Percentiles rank a stretch among this genome's conserved stretches.
These are phyloP conservation scores for Sylvicola fuscatus DNA, from an alignment of 2,888 invertebrate genomes.

Conservation along the genomic window DNA sequence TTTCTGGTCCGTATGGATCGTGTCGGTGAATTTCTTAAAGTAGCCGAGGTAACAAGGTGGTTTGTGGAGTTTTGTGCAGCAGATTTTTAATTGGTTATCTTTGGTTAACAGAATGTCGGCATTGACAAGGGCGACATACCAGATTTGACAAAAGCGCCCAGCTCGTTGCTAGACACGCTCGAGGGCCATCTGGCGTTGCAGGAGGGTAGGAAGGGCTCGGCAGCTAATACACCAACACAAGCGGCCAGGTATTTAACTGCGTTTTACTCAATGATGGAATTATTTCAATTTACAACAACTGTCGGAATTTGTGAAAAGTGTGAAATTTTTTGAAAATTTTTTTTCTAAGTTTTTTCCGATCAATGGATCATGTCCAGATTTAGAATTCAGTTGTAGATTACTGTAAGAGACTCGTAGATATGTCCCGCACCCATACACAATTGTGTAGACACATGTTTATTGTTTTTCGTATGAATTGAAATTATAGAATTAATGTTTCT, in stretches of 20 bases:
- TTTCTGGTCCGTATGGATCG: conserved; percentile 97
- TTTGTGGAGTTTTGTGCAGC: neutral
- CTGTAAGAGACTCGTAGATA: too few species aligned
- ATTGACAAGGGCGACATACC: conserved; percentile 98
- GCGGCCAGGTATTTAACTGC: conserved; percentile 43
- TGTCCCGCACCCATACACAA: too few species aligned
- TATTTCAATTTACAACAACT: too few species aligned
- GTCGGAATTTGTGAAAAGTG: too few species aligned
- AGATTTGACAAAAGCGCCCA: conserved; percentile 93
- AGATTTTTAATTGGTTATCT: neutral
- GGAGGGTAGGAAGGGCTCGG: conserved; percentile 80
- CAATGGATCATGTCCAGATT: too few species aligned
- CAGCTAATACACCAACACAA: conserved; percentile 70
- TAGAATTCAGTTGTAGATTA: too few species aligned
- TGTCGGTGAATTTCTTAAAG: conserved; percentile 94
- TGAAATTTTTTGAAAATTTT: too few species aligned
- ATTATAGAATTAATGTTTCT: too few species aligned
- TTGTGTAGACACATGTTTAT: too few species aligned
- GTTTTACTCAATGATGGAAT: too few species aligned
- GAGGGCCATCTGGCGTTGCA: conserved; percentile 87
- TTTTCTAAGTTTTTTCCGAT: too few species aligned
- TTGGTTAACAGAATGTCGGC: conserved; percentile 54
- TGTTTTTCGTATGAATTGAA: too few species aligned
- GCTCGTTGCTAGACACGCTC: conserved; percentile 87
- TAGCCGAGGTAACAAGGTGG: conserved; percentile 33